Conservation (phyloP, 2,797 vertebrate genomes). For the Micromesistius poutassou region DNA sequence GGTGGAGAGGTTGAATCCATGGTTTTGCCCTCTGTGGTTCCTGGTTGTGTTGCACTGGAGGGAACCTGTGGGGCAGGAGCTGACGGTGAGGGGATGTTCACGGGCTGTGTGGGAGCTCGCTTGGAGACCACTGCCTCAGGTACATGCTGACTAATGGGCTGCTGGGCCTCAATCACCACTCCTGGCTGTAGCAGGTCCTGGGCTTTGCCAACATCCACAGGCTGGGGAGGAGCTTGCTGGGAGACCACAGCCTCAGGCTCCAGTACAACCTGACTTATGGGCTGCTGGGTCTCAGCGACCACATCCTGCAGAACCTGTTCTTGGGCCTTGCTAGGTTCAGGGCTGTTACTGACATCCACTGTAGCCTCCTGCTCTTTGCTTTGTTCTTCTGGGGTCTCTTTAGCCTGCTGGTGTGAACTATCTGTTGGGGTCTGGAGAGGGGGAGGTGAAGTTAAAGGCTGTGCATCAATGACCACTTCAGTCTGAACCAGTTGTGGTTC, state of each 20-base stretch:
- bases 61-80: slow-evolving; percentile 38
- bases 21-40: slow-evolving; percentile 42
- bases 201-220: neutral
- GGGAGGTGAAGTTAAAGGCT: neutral
- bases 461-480: neutral
- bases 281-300: neutral
- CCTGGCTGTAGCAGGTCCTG: neutral
- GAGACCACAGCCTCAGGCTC: slow-evolving; percentile 3
- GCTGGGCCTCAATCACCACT: neutral
- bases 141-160: neutral
- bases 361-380: neutral
- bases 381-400: neutral
- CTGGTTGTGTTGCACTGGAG: slow-evolving; percentile 30
- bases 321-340: neutral
- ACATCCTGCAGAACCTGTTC: neutral
- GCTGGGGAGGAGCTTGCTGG: neutral
- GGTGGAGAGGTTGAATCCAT: slow-evolving; percentile 54
- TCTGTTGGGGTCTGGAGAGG: slow-evolving; percentile 14
- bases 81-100: slow-evolving; percentile 38
- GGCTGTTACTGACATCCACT: neutral
- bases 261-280: neutral
- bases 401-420: neutral
- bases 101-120: slow-evolving; percentile 23
- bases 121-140: slow-evolving; percentile 15
- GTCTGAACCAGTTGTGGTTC: neutral